Percentiles rank a stretch among this genome's conserved stretches.
phyloP scores from a whole-genome alignment of 2,113 vertebrate genomes.

The Oncorhynchus masou region DNA sequence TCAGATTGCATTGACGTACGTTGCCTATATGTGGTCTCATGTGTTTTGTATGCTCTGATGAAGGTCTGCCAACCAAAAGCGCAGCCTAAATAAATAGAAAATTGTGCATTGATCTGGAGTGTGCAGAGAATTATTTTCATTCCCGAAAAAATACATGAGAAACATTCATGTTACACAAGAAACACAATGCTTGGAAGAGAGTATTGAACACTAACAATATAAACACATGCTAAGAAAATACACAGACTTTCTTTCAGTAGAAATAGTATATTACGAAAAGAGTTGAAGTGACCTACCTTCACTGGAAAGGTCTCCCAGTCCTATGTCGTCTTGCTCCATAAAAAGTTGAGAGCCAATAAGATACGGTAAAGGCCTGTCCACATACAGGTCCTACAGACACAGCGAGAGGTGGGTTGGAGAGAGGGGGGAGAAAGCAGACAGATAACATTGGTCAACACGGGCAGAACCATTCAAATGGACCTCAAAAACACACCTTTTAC shows the following conservation, averaged over 20 bases:
- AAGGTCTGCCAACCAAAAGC: too few species aligned
- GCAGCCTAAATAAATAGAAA: too few species aligned
- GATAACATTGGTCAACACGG: neutral
- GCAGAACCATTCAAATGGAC: neutral
- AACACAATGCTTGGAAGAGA: neutral
- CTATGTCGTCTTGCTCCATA: conserved; percentile 96
- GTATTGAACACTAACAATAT: neutral
- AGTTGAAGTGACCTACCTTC: conserved; percentile 79
- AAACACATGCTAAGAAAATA: neutral
- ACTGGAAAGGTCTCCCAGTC: conserved; percentile 93
- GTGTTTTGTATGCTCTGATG: too few species aligned
- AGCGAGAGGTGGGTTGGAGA: neutral
- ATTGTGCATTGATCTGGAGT: too few species aligned
- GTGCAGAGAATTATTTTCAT: neutral
- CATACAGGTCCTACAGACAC: conserved; percentile 86
- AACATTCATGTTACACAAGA: neutral
- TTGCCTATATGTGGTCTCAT: too few species aligned
- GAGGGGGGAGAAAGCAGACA: neutral
- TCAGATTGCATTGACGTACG: too few species aligned
- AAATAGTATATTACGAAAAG: neutral
- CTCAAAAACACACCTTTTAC: too few species aligned
- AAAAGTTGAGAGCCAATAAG: conserved; percentile 95
- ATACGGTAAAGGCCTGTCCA: conserved; percentile 92
- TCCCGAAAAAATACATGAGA: neutral
- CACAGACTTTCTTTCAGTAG: too few species aligned